phyloP scores from a whole-genome alignment of 2,113 vertebrate genomes.

The Isurus oxyrinchus region DNA sequence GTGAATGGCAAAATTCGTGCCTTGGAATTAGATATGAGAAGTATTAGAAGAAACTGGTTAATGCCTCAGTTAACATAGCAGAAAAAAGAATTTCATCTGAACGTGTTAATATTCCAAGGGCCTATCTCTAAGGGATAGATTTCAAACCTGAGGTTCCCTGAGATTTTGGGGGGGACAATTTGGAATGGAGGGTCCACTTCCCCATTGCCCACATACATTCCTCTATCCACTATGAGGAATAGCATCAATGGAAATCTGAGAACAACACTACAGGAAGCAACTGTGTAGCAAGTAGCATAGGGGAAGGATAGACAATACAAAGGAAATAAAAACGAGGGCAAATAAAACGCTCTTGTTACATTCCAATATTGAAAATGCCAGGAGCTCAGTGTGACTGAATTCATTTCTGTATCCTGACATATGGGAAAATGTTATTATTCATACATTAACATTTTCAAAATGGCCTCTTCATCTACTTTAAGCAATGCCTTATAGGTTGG shows the following conservation, averaged over 20 bases:
- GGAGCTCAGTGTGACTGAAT: background rate
- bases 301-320: background rate
- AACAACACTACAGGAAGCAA: background rate
- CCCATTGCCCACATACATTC: background rate
- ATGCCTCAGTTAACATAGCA: background rate
- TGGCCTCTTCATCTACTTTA: background rate
- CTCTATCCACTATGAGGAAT: background rate
- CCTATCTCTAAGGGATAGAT: background rate
- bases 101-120: background rate
- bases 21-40: background rate
- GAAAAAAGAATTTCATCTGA: background rate
- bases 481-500: background rate
- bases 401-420: background rate
- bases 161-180: background rate
- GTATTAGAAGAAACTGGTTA: background rate
- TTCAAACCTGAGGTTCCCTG: slow-evolving; percentile 18
- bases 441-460: background rate
- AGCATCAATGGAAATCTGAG: background rate
- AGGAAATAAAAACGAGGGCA: background rate
- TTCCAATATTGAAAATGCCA: background rate
- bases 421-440: background rate
- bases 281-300: too few relatives aligned
- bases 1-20: background rate
- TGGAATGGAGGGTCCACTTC: background rate
- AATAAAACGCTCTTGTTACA: background rate